phyloP scores from a whole-genome alignment of 1,140 invertebrate species.

The Aphelenchoides avenae region DNA sequence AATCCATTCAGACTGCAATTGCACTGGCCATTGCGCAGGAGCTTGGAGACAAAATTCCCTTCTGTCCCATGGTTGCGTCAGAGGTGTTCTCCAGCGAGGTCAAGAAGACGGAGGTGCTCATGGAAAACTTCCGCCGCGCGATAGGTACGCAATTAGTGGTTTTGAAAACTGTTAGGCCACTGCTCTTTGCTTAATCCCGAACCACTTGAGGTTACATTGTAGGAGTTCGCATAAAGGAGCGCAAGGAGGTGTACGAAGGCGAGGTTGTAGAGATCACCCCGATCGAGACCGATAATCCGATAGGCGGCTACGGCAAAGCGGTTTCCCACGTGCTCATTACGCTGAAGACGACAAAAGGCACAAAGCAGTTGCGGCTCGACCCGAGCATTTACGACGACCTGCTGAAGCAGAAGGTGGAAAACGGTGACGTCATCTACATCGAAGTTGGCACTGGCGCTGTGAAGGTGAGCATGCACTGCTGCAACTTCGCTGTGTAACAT shows the following conservation, averaged over 20 bases:
- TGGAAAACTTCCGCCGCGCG: constrained; percentile 97
- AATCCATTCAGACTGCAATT: constrained; percentile 82
- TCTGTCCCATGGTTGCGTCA: constrained; percentile 98
- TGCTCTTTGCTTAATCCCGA: constrained; percentile 9
- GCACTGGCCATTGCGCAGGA: constrained; percentile 92
- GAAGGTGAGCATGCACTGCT: constrained; percentile 62
- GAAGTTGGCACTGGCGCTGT: constrained; percentile 95
- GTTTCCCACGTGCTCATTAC: constrained; percentile 83
- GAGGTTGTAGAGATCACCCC: constrained; percentile 97
- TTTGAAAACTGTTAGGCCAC: no score
- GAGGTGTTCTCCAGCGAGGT: constrained; percentile 99
- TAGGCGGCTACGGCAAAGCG: constrained; percentile 95
- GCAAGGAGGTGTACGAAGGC: constrained; percentile 99
- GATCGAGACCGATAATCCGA: constrained; percentile 91
- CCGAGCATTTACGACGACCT: constrained; percentile 94
- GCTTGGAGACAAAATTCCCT: constrained; percentile 93
- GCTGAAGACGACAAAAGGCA: constrained; percentile 93
- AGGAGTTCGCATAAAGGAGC: constrained; percentile 72
- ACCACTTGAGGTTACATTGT: constrained; percentile 20
- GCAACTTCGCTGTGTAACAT: constrained; percentile 13
- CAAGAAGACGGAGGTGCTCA: constrained; percentile 99
- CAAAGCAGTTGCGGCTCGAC: constrained; percentile 94
- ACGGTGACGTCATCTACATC: constrained; percentile 98
- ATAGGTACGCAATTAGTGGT: no score
- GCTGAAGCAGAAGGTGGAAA: constrained; percentile 91